Conservation (phyloP, 1,140 invertebrate species). For the Spodoptera frugiperda region DNA sequence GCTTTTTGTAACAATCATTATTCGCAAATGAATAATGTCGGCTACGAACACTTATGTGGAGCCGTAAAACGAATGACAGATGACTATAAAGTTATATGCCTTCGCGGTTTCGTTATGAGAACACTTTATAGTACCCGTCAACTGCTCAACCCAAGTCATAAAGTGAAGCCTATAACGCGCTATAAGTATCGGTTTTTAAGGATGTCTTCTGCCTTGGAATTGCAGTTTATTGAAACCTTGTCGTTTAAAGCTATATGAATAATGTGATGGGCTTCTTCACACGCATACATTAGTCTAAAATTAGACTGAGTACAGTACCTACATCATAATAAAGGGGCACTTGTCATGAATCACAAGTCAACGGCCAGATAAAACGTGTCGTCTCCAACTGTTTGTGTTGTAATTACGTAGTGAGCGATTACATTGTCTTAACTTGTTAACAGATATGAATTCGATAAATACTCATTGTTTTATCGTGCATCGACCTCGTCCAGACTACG, state of each 20-base stretch:
- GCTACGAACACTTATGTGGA: slow-evolving; percentile 42
- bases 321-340: slow-evolving; percentile 36
- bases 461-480: slow-evolving; percentile 69
- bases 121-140: slow-evolving; percentile 32
- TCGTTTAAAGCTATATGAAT: slow-evolving; percentile 22
- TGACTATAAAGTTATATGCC: slow-evolving; percentile 49
- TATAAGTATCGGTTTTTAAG: slow-evolving; percentile 25
- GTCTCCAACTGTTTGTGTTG: slow-evolving; percentile 52
- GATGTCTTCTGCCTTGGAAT: slow-evolving; percentile 28
- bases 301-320: slow-evolving; percentile 23
- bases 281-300: slow-evolving; percentile 31
- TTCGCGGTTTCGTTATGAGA: slow-evolving; percentile 37
- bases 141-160: slow-evolving; percentile 16
- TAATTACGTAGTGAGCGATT: slow-evolving; percentile 58
- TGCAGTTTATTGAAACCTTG: slow-evolving; percentile 18
- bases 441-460: slow-evolving; percentile 66
- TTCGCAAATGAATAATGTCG: slow-evolving; percentile 58
- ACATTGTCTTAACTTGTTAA: slow-evolving; percentile 60
- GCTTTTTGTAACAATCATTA: slow-evolving; percentile 60
- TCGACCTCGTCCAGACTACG: slow-evolving; percentile 57
- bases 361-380: slow-evolving; percentile 55
- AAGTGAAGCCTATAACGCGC: slow-evolving; percentile 10
- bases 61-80: slow-evolving; percentile 46
- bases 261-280: slow-evolving; percentile 34
- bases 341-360: slow-evolving; percentile 49